Base-by-base conservation (phyloP, 2,113 vertebrate genomes). In the Corapipo altera region DNA sequence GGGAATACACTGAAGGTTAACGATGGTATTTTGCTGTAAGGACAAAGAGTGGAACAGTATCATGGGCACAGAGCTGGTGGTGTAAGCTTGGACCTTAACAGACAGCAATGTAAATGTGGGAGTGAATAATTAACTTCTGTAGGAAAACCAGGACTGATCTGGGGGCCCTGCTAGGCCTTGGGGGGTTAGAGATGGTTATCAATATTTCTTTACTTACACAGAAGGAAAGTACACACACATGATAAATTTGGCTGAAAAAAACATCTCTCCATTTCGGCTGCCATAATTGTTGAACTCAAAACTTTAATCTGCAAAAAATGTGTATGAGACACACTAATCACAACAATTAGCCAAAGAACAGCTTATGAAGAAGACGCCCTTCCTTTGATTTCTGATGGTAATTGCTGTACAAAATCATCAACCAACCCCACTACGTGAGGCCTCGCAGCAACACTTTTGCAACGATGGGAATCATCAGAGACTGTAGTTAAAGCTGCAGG, bases 61-160 rank as follows among this genome's bases (percentile, higher is more conserved):
- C 11, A 24, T 0, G 0, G 55, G 39, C 20, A 46, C 3, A 9
- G 65, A 75, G 43, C 16, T 0, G 0, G 48, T 5, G 7, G 15
- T 84, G 30, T 35, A 30, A 80, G 32, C 35, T 12, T 73, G 41
- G 65, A 92, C 67, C 16, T 39, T 22, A 58, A 77, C 59, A 65
- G 49, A 69, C 1, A 1, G 55, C 43, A 83, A 21, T n/a, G 83
- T 41, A 86, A 94, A 84, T 39, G 80, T 12, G 32, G 55, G 21
- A 72, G 65, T 95, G 30, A 96, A 97, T 93, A 67, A 95, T 95
- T 95, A 92, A 97, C 92, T 95, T 52, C 33, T 14, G 27, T 39
- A 93, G 83, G 72, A 93, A 94, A 95, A 51, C 52, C 54, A 64
- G 64, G 39, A 48, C 64, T 66, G 37, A 73, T 88, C 54, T 10